Base-by-base conservation (phyloP, 92 coral and sea anemone genomes). In the Virgularia gustaviana region DNA sequence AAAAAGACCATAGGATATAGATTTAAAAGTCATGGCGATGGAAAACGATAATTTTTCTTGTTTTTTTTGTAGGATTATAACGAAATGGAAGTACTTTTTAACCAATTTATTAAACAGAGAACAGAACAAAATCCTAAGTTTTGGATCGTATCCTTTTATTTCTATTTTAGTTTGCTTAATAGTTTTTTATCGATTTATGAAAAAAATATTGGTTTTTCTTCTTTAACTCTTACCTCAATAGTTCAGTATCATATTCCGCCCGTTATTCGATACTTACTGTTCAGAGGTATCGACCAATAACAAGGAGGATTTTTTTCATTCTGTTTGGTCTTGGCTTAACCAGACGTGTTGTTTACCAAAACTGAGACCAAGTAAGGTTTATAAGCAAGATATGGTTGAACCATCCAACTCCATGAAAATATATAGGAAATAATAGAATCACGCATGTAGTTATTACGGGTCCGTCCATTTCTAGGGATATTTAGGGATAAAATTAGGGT, bases 91-190 rank as follows among this genome's bases (percentile, higher is more conserved):
- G 65, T 80, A 33, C 49, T 89, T 70, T 94, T 89, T 63, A 94
- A 89, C 55, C 83, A 90, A 54, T 83, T 87, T 37, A 87, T 94
- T 36, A 87, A 88, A 81, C 79, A 79, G 27, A 83, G 92, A 43
- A 89, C 99, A 6, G 94, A 83, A 57, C 90, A 89, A 68, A 94
- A 89, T 67, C 88, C 79, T 73, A 89, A 89, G 55, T 94, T 94
- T 67, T 94, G 99, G 99, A 87, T 94, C 52, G 99, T 94, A 94
- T 94, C 99, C 94, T 94, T 79, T 24, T 34, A 16, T 33, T 65
- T 41, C 12, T 20, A 6, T 24, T 2, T 30, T 23, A 18, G 19
- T 29, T 24, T 19, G 8, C 27, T 8, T 62, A 9, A 29, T 15
- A 25, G 3, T 36, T 43, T 37, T 28, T 35, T 57, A 38, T n/a